Conservation (phyloP, 2,888 invertebrate species). For the Papilio protenor region DNA sequence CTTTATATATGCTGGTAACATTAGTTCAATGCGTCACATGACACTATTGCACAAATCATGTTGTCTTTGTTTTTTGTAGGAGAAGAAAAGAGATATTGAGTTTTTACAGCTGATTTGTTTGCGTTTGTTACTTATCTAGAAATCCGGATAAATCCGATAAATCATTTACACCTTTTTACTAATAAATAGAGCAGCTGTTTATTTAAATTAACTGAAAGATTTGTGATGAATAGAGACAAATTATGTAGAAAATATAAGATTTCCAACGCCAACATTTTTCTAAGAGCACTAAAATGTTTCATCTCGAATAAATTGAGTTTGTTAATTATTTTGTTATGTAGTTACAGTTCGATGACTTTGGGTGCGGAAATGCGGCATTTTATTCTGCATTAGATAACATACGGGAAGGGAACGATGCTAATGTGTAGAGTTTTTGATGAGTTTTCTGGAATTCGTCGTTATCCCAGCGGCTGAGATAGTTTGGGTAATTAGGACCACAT, state of each 20-base stretch:
- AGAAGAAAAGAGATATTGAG: background rate
- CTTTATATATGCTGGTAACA: slow-evolving; percentile 1
- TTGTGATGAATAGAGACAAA: background rate
- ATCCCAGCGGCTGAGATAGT: background rate
- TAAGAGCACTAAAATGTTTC: slow-evolving; percentile 74
- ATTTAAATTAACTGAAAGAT: background rate
- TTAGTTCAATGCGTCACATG: background rate
- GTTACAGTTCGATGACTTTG: background rate
- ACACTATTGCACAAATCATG: background rate
- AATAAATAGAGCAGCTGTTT: too few relatives aligned
- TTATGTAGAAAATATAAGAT: background rate
- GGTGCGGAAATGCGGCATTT: slow-evolving; percentile 11
- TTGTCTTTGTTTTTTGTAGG: background rate
- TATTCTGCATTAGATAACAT: slow-evolving; percentile 16
- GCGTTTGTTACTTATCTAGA: background rate
- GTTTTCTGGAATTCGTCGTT: slow-evolving; percentile 15
- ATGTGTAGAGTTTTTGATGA: slow-evolving; percentile 32
- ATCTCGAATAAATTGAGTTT: slow-evolving; percentile 60
- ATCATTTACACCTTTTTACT: too few relatives aligned
- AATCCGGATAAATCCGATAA: background rate
- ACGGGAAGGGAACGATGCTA: slow-evolving; percentile 1
- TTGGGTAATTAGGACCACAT: background rate
- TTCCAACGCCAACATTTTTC: background rate
- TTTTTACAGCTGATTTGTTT: background rate
- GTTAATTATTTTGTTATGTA: slow-evolving; percentile 47